Base-by-base conservation (phyloP, 1,140 invertebrate genomes). In the Pomphorhynchus laevis region DNA sequence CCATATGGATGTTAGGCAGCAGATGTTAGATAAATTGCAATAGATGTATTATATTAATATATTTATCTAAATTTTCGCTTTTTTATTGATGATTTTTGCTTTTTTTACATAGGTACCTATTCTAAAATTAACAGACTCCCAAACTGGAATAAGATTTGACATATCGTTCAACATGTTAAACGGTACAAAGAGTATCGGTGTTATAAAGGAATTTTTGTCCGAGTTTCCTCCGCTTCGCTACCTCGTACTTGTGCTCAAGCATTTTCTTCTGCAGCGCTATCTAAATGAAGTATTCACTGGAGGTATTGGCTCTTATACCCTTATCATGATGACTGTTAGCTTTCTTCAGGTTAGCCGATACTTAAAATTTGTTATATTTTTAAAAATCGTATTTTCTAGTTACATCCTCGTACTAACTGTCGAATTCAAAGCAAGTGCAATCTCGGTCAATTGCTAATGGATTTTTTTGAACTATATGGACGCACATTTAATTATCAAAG, bases 251-350 rank as follows among this genome's bases (percentile, higher is more conserved):
- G 79, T 91, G 38, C 64, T 95, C 45, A 95, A 95, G 62, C 80
- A 91, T 62, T 93, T 89, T 63, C 67, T 93, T 40, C 63, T 86
- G 36, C 74, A 91, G 60, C 67, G 82, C 56, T 77, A 89, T 64
- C 66, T 95, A 48, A 93, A 93, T 62, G 82, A 93, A 67, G 84
- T 93, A 34, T 95, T 86, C 61, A 89, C 79, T 37, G 82, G 86
- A 47, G 86, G 86, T 53, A 86, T 95, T 49, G 82, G 79, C 46
- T 93, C 82, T 27, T 98, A 98, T 59, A 80, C 79, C 53, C 67
- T 98, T 46, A 89, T 93, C 55, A 67, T 95, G 40, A 80, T 95
- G 72, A 77, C 75, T 50, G 77, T 95, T 57, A 84, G 76, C 62
- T 95, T 91, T 61, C 64, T 93, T 44, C 79, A 89, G 66, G 70